Evolutionary conservation across 2,113 vertebrate genomes (phyloP).

Genomic region (Melospiza melodia): DNA sequence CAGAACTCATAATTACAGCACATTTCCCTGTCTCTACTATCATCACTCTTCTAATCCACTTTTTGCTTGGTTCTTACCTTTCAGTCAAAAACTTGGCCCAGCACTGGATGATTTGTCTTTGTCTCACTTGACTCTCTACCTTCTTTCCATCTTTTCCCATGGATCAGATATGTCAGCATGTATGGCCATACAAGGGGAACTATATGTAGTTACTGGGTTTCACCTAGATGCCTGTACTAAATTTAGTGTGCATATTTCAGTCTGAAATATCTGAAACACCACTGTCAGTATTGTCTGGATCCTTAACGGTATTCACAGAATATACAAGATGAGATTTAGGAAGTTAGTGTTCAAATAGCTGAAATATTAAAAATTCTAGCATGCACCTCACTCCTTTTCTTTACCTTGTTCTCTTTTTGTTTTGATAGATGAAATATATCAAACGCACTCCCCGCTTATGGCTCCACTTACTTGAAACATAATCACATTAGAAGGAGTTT

Average conservation of each 20-base stretch:
- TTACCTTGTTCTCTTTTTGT: neutral
- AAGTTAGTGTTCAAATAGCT: neutral
- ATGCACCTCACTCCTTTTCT: neutral
- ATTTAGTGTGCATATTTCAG: neutral
- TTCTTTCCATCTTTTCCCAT: neutral
- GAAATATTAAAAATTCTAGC: neutral
- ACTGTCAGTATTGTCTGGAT: neutral
- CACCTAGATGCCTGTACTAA: neutral
- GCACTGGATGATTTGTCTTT: neutral
- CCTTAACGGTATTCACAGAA: neutral
- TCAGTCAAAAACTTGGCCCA: neutral
- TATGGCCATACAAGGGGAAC: neutral
- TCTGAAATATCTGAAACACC: neutral
- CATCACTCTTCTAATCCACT: neutral
- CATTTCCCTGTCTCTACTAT: neutral
- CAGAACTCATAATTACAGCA: slow-evolving; percentile 2
- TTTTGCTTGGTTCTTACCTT: neutral
- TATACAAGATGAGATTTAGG: neutral
- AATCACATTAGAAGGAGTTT: neutral
- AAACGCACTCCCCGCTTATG: neutral
- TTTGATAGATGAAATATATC: neutral
- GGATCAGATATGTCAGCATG: neutral
- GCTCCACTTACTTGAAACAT: neutral
- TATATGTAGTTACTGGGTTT: neutral
- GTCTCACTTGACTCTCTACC: neutral